phyloP scores from a whole-genome alignment of 37 sponge, comb jelly and placozoan species.

The Hexactinellida sp. region DNA sequence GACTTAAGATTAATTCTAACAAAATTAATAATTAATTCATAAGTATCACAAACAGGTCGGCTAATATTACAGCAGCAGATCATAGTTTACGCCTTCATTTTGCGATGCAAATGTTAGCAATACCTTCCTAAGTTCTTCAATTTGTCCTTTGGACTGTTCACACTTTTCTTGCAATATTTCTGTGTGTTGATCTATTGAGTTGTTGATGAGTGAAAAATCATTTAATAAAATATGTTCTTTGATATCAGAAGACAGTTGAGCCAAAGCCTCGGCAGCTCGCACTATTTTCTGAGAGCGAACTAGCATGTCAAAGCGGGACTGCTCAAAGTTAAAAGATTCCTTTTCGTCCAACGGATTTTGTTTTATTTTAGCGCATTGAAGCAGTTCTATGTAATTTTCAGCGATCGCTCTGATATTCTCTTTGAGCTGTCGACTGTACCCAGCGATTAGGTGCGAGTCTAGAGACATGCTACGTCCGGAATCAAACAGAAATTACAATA shows the following conservation, averaged over 20 bases:
- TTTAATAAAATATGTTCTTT: constrained; percentile 77
- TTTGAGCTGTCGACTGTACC: constrained; percentile 52
- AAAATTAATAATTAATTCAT: too few species aligned
- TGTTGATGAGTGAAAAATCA: constrained; percentile 80
- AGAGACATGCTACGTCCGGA: not conserved
- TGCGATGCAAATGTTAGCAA: not conserved
- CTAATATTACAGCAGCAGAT: not conserved
- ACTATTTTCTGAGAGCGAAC: constrained; percentile 22
- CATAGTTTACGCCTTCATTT: not conserved
- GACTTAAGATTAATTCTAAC: too few species aligned
- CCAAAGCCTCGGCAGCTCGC: constrained; percentile 66
- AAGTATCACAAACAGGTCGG: too few species aligned
- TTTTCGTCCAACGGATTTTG: not conserved
- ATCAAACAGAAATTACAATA: not conserved
- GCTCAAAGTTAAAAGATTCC: not conserved
- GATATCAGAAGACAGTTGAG: constrained; percentile 58
- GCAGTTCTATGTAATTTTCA: constrained; percentile 73
- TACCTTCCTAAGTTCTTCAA: constrained; percentile 15
- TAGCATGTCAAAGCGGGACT: constrained; percentile 2
- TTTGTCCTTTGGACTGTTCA: constrained; percentile 10
- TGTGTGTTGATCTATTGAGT: constrained; percentile 29
- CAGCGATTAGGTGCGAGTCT: constrained; percentile 38
- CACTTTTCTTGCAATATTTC: constrained; percentile 22
- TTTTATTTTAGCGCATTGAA: constrained; percentile 44
- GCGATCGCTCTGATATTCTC: constrained; percentile 77